phyloP scores from a whole-genome alignment of 2,113 vertebrate genomes.

The Alaudala cheleensis region DNA sequence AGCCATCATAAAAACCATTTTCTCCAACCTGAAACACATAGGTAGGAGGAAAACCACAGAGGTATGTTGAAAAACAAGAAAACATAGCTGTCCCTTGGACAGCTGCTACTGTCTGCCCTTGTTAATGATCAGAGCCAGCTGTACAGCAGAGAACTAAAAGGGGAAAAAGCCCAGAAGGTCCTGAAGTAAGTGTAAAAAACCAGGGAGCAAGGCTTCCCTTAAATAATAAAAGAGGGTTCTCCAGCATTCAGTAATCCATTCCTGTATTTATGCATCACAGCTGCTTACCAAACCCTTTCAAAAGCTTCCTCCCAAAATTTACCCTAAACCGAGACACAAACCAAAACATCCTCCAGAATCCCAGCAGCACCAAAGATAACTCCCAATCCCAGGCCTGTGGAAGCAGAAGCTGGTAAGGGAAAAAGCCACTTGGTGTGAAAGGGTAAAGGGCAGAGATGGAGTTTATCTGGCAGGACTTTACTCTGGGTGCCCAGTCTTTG shows the following conservation, averaged over 20 bases:
- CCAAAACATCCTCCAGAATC: not conserved
- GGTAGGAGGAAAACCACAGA: not conserved
- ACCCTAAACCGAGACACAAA: not conserved
- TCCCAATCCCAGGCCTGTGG: not conserved
- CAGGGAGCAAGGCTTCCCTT: not conserved
- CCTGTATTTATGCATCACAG: not conserved
- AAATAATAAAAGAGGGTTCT: not conserved
- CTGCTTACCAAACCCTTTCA: not conserved
- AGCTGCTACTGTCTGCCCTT: not conserved
- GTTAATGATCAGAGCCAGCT: not conserved
- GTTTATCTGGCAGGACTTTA: not conserved
- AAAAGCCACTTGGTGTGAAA: not conserved
- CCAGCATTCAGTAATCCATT: not conserved
- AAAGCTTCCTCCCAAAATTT: not conserved
- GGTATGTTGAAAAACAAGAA: not conserved
- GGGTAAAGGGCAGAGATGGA: not conserved
- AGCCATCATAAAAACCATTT: not conserved
- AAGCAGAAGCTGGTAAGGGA: not conserved
- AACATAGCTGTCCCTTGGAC: not conserved
- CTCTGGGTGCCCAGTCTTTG: not conserved
- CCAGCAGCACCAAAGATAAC: accelerated
- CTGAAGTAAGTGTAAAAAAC: not conserved
- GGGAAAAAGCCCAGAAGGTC: not conserved
- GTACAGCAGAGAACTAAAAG: not conserved
- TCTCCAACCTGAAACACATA: not conserved